phyloP scores from a whole-genome alignment of 2,888 invertebrate genomes.

The Saturnia japonica region DNA sequence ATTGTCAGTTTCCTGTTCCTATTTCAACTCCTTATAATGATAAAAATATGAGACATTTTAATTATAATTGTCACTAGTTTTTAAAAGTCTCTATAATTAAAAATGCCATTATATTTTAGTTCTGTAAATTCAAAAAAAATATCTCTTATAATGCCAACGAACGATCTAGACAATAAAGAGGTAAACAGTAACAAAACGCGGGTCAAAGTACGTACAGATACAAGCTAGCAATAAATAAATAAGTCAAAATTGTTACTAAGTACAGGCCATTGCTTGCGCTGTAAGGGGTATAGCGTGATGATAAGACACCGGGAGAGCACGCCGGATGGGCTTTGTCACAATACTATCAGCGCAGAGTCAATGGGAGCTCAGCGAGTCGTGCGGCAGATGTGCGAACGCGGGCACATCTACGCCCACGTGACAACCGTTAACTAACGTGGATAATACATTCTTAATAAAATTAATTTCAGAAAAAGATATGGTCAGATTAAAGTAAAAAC shows the following conservation, averaged over 20 bases:
- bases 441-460: slow-evolving; percentile 24
- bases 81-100: no score
- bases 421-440: slow-evolving; percentile 19
- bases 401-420: slow-evolving; percentile 34
- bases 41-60: no score
- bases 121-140: no score
- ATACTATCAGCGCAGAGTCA: slow-evolving; percentile 59
- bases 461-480: no score
- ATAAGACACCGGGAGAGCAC: slow-evolving; percentile 6
- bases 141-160: no score
- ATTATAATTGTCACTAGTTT: no score
- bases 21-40: no score
- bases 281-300: slow-evolving; percentile 4
- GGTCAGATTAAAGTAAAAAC: no score
- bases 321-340: slow-evolving; percentile 44
- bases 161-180: no score
- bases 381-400: slow-evolving; percentile 59
- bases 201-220: background rate
- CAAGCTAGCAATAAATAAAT: background rate
- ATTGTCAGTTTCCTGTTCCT: no score
- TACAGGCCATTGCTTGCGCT: background rate
- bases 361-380: slow-evolving; percentile 53
- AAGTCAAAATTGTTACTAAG: background rate
- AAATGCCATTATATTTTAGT: no score
- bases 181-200: background rate